A percentile compares a stretch with the other conserved stretches of the same genome.
Conservation (phyloP, 2,113 vertebrate genomes). For the Otolemur garnettii region DNA sequence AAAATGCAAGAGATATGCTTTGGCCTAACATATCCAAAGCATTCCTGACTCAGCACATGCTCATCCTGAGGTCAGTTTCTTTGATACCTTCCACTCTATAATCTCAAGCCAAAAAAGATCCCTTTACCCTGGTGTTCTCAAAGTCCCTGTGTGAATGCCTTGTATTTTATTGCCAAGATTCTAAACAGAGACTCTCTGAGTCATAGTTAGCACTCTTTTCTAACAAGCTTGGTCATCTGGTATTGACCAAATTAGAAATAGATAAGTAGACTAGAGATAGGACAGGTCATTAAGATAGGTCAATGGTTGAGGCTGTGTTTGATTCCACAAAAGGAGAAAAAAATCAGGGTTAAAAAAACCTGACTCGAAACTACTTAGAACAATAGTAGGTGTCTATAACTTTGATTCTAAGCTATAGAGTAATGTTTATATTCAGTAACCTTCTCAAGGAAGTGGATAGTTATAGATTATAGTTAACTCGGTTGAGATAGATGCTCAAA, state of each 20-base stretch:
- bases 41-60: not conserved
- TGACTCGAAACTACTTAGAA: not conserved
- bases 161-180: not conserved
- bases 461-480: not conserved
- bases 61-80: not conserved
- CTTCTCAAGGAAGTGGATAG: not conserved
- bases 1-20: not conserved
- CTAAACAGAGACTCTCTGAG: conserved; percentile 1
- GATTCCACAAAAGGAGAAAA: not conserved
- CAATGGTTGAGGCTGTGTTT: not conserved
- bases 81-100: not conserved
- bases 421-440: not conserved
- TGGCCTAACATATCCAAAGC: not conserved
- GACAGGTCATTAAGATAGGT: not conserved
- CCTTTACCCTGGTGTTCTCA: not conserved
- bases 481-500: not conserved
- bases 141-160: not conserved
- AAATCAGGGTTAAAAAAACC: not conserved
- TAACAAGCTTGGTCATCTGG: not conserved
- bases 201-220: not conserved
- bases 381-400: not conserved
- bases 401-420: conserved; percentile 6
- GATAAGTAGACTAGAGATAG: not conserved
- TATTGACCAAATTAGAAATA: conserved; percentile 10
- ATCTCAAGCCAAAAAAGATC: conserved; percentile 11